Conservation (phyloP, 2,888 invertebrate species). For the Halocaridina rubra region DNA sequence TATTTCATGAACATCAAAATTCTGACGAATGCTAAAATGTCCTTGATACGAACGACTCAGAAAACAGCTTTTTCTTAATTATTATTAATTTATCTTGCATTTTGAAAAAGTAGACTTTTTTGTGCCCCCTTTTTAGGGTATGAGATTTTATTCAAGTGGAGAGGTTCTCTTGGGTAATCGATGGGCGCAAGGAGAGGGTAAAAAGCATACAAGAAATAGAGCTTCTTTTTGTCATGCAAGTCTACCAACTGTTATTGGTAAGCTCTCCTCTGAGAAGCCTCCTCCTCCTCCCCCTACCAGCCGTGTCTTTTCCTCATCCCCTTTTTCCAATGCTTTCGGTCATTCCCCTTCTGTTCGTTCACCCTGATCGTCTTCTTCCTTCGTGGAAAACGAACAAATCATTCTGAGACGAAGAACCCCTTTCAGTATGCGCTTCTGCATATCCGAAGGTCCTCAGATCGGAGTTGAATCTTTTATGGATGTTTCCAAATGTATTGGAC, state of each 20-base stretch:
- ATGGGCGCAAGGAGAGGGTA: too few species aligned
- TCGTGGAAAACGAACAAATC: not conserved
- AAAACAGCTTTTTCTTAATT: too few species aligned
- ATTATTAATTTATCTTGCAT: too few species aligned
- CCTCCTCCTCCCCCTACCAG: not conserved
- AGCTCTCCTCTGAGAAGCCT: not conserved
- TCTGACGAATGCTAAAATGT: too few species aligned
- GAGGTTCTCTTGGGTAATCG: too few species aligned
- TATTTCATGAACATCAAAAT: too few species aligned
- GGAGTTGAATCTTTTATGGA: not conserved
- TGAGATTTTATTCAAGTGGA: too few species aligned
- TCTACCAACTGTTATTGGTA: constrained; percentile 37
- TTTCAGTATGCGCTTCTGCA: not conserved
- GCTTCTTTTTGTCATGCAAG: not conserved
- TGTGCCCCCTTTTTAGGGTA: too few species aligned
- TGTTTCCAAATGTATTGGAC: constrained; percentile 3
- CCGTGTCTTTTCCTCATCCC: not conserved
- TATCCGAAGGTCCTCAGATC: constrained; percentile 7
- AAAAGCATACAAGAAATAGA: too few species aligned
- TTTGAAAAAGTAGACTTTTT: too few species aligned
- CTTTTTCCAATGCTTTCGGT: not conserved
- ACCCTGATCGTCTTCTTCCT: not conserved
- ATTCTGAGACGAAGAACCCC: constrained; percentile 2
- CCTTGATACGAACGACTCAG: too few species aligned
- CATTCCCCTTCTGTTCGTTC: not conserved